Evolutionary conservation across 2,113 vertebrate species (phyloP), one percentile per base, ranked within the genome.

Genomic region (Poecile atricapillus): DNA sequence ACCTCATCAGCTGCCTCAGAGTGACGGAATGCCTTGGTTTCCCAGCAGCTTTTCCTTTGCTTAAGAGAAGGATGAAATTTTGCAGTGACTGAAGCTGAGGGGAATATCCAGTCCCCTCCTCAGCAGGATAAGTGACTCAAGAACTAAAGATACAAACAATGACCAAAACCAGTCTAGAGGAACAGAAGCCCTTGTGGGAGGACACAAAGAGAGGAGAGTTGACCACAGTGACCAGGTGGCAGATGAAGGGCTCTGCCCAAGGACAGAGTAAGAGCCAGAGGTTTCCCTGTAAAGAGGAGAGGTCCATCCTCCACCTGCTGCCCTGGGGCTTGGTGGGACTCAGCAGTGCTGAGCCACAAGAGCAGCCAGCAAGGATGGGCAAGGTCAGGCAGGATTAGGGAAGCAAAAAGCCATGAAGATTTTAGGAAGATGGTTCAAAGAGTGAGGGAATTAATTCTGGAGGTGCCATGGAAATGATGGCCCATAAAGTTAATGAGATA

Each of bases 401-500:
- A n/a, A 55, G 47, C 2, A 7, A 59, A 71, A 21, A 28, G 18
- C 18, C 24, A 2, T 39, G 41, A 73, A 87, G 60, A 47, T 35
- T 81, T 89, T 68, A 81, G 62, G 80, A 43, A 87, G 16, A 12
- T 75, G 78, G 76, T 13, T 77, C 16, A 73, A 89, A 90, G 43
- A 88, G 62, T 8, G 35, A 94, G 85, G 87, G 92, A 97, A 97
- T 97, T 96, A 95, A 97, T 97, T 95, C 97, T 35, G 89, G 69
- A 94, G 96, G 64, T 92, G 94, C 89, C 93, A 91, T 14, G 31
- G 90, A 95, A 97, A 97, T 47, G 91, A 94, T 95, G 83, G 97
- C 92, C 97, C 96, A 97, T 98, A 97, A 98, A 98, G 97, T 97
- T 98, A 98, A 98, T 97, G 97, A 98, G 98, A 98, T 97, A 96